These are phyloP conservation scores for Ameiurus melas DNA, from an alignment of 2,113 vertebrate species.

Conservation along the genomic window DNA sequence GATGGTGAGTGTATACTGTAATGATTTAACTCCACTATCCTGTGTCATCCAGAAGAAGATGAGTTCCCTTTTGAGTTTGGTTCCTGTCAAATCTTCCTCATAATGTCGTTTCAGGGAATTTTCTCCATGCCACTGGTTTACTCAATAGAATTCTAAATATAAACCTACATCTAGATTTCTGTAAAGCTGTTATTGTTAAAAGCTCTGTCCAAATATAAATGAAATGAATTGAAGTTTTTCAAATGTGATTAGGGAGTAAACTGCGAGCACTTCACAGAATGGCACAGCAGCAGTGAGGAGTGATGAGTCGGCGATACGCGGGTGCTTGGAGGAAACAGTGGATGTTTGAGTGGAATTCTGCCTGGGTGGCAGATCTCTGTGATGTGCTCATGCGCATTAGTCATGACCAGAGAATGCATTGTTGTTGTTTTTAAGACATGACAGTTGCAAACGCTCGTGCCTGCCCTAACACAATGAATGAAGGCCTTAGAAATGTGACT, in stretches of 20 bases:
- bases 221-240: not conserved
- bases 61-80: not conserved
- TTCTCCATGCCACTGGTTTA: not conserved
- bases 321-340: constrained; percentile 70
- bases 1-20: not conserved
- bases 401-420: constrained; percentile 77
- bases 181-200: not conserved
- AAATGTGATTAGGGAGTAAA: not conserved
- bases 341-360: constrained; percentile 74
- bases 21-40: not conserved
- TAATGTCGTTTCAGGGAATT: not conserved
- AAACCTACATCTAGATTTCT: not conserved
- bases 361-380: constrained; percentile 71
- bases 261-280: not conserved
- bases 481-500: constrained; percentile 74
- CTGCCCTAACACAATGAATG: constrained; percentile 66
- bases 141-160: not conserved
- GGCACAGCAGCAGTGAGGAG: constrained; percentile 19
- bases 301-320: constrained; percentile 56
- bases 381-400: constrained; percentile 76
- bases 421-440: constrained; percentile 78
- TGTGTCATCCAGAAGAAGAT: not conserved
- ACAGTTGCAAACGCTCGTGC: constrained; percentile 66
- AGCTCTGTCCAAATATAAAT: not conserved
- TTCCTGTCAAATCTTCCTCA: not conserved